These are phyloP conservation scores for Drosophila pallidifrons DNA, from an alignment of 1,140 invertebrate genomes.

Conservation along the genomic window DNA sequence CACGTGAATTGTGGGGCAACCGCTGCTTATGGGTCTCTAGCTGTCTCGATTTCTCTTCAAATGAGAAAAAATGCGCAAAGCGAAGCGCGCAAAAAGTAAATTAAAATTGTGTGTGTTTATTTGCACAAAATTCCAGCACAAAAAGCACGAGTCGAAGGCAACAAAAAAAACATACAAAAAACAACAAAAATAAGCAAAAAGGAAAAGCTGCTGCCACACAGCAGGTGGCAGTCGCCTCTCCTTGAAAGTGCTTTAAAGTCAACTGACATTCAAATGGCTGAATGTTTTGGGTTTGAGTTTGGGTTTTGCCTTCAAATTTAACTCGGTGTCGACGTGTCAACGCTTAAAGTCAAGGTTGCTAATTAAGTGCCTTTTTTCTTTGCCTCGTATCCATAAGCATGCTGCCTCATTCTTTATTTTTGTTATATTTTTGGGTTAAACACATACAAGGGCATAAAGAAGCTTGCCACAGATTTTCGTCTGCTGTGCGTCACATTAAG, in stretches of 20 bases:
- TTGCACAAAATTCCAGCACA: constrained; percentile 62
- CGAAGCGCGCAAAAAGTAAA: constrained; percentile 73
- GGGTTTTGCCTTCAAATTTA: constrained; percentile 22
- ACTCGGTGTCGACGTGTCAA: constrained; percentile 14
- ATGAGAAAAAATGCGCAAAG: constrained; percentile 64
- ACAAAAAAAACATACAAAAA: no score
- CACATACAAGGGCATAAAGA: constrained; percentile 48
- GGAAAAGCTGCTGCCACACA: constrained; percentile 7
- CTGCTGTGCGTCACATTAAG: constrained; percentile 57
- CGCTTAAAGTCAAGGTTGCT: constrained; percentile 76
- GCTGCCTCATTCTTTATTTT: constrained; percentile 2
- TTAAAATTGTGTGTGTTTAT: constrained; percentile 82
- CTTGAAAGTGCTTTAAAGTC: constrained; percentile 58
- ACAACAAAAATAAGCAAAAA: constrained; percentile 20
- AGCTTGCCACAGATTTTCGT: constrained; percentile 36
- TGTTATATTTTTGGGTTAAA: constrained; percentile 55
- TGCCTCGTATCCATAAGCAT: background rate
- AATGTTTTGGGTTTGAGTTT: background rate
- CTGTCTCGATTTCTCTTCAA: constrained; percentile 80
- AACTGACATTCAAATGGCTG: constrained; percentile 11
- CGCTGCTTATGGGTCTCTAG: constrained; percentile 72
- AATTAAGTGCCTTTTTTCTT: constrained; percentile 72
- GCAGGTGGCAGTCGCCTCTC: constrained; percentile 10
- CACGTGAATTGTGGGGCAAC: constrained; percentile 52
- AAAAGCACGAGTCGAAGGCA: constrained; percentile 37